phyloP scores from a whole-genome alignment of 2,797 vertebrate species.

The Aphelocoma californica region DNA sequence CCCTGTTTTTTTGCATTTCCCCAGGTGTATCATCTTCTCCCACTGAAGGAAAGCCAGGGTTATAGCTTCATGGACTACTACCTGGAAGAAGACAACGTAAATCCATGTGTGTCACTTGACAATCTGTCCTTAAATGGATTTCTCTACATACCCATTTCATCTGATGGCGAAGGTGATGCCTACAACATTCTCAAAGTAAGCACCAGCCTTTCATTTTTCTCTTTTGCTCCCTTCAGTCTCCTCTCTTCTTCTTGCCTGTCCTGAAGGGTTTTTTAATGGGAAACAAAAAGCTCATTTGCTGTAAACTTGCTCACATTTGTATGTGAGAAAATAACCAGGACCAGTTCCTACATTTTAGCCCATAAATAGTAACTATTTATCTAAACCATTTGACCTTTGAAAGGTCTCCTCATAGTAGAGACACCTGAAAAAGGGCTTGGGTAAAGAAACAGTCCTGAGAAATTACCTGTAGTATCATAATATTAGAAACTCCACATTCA shows the following conservation, averaged over 20 bases:
- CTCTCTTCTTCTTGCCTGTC: not conserved
- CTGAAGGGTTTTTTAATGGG: not conserved
- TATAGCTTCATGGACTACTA: not conserved
- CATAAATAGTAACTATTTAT: not conserved
- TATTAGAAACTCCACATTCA: not conserved
- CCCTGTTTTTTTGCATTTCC: not conserved
- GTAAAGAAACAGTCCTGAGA: not conserved
- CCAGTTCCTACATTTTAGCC: not conserved
- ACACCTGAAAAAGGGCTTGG: not conserved
- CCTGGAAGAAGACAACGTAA: not conserved
- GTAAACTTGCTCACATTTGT: not conserved
- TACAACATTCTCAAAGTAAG: slow-evolving; percentile 52
- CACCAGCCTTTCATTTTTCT: not conserved
- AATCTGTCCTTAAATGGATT: slow-evolving; percentile 48
- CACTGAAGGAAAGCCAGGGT: slow-evolving; percentile 56
- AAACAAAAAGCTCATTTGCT: not conserved
- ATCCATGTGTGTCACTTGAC: slow-evolving; percentile 52
- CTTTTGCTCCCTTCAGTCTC: not conserved
- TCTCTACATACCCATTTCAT: slow-evolving; percentile 36
- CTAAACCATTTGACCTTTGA: not conserved
- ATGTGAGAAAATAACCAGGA: not conserved
- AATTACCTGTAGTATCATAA: not conserved
- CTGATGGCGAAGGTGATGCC: slow-evolving; percentile 25
- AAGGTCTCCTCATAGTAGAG: not conserved
- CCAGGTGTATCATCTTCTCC: slow-evolving; percentile 71